Evolutionary conservation across 1,140 invertebrate species (phyloP).

Genomic region (Megathymus violae): DNA sequence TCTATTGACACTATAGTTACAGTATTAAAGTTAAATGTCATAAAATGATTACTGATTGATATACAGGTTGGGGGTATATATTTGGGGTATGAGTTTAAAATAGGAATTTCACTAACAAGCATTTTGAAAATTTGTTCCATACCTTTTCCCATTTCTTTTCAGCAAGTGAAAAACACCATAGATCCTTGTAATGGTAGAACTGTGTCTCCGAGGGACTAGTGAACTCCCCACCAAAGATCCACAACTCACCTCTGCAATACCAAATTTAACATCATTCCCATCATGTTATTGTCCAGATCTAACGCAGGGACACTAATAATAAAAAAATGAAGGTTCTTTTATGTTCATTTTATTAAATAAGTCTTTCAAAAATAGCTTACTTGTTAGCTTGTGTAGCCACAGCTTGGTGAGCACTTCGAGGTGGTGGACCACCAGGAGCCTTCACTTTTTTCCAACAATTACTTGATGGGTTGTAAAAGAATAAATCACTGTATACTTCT

Average conservation of each 20-base stretch:
- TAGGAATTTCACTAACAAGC: no score
- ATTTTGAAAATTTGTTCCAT: no score
- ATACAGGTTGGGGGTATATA: no score
- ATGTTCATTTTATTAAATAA: no score
- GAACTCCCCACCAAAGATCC: conserved; percentile 97
- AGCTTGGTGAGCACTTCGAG: conserved; percentile 94
- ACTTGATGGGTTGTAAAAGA: conserved; percentile 92
- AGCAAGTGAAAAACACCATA: conserved; percentile 92
- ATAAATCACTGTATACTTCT: conserved; percentile 92
- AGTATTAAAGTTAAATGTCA: no score
- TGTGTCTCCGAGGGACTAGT: conserved; percentile 94
- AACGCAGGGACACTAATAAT: no score
- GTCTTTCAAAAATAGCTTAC: conserved; percentile 50
- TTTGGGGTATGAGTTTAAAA: no score
- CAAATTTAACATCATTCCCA: no score
- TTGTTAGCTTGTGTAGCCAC: conserved; percentile 88
- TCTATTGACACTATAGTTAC: no score
- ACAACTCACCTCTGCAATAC: conserved; percentile 90
- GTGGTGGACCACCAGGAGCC: conserved; percentile 92
- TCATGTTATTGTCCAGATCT: no score
- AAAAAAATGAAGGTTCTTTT: no score
- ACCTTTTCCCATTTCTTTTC: conserved; percentile 96
- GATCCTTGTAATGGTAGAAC: conserved; percentile 96
- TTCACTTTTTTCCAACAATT: conserved; percentile 92
- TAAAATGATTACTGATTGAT: no score